These are phyloP conservation scores for Oreochromis grahami DNA, from an alignment of 2,797 vertebrate genomes.

Conservation along the genomic window DNA sequence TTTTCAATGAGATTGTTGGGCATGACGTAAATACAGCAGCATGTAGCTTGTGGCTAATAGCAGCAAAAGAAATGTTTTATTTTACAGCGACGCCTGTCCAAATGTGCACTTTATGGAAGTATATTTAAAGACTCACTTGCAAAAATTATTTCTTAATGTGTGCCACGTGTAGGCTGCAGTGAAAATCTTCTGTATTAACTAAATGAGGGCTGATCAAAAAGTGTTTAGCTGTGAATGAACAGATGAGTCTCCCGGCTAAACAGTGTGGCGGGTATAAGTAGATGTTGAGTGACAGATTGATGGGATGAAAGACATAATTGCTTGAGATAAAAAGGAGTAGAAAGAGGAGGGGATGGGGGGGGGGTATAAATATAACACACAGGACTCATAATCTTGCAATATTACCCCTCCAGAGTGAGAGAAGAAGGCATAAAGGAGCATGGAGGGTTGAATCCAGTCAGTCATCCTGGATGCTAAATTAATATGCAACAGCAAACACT, in stretches of 20 bases:
- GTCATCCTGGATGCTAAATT: constrained; percentile 68
- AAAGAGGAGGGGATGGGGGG: constrained; percentile 6
- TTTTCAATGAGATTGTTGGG: constrained; percentile 36
- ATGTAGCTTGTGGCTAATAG: not conserved
- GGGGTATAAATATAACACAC: constrained; percentile 57
- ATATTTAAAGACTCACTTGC: not conserved
- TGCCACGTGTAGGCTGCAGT: not conserved
- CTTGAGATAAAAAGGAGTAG: constrained; percentile 52
- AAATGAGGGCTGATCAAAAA: constrained; percentile 36
- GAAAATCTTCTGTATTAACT: not conserved
- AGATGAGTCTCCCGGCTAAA: constrained; percentile 15
- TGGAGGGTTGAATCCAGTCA: constrained; percentile 61
- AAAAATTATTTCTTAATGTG: not conserved
- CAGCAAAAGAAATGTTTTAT: not conserved
- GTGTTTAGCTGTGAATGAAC: constrained; percentile 28
- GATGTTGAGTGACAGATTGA: constrained; percentile 63
- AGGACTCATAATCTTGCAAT: constrained; percentile 59
- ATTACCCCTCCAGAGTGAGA: constrained; percentile 55
- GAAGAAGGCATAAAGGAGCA: constrained; percentile 52
- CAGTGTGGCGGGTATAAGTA: constrained; percentile 28
- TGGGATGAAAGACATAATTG: constrained; percentile 56
- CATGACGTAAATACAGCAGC: not conserved
- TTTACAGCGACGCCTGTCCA: not conserved
- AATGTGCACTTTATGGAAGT: not conserved
- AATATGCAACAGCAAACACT: constrained; percentile 76